Percentiles rank a stretch among this genome's conserved stretches.
Evolutionary conservation across 35 echinoderm and acorn worm species (phyloP).

Genomic region (Ptychodera flava): DNA sequence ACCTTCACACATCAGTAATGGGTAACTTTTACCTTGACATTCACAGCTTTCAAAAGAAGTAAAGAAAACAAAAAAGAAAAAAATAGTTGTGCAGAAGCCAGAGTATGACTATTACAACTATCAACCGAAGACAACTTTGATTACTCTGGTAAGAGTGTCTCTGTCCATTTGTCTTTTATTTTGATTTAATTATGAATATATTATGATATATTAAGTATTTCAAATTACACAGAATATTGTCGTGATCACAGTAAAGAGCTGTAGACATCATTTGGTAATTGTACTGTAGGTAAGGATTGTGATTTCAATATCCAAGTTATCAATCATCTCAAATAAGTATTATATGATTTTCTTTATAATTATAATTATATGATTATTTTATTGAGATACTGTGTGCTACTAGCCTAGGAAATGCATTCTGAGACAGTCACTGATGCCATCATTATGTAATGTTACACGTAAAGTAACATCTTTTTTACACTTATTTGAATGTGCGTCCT

Average conservation of each 20-base stretch:
- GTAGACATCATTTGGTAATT: neutral
- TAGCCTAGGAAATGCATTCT: too few relatives aligned
- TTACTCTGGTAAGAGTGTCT: slow-evolving; percentile 57
- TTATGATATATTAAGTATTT: neutral
- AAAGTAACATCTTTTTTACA: too few relatives aligned
- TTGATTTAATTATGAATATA: neutral
- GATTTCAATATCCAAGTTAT: too few relatives aligned
- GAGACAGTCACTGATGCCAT: too few relatives aligned
- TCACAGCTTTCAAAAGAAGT: slow-evolving; percentile 41
- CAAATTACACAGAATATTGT: neutral
- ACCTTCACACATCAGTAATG: too few relatives aligned
- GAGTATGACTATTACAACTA: slow-evolving; percentile 93
- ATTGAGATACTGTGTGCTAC: too few relatives aligned
- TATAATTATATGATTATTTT: too few relatives aligned
- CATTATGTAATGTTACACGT: too few relatives aligned
- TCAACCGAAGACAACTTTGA: slow-evolving; percentile 72
- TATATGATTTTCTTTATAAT: too few relatives aligned
- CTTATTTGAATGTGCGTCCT: too few relatives aligned
- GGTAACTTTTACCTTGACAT: too few relatives aligned
- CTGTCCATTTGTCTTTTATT: neutral
- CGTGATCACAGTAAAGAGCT: neutral
- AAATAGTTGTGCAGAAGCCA: slow-evolving; percentile 60
- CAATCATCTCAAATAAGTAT: too few relatives aligned
- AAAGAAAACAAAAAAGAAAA: slow-evolving; percentile 41
- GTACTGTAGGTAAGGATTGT: neutral